Conservation (phyloP, 1,140 invertebrate species). For the Saccostrea cuccullata region DNA sequence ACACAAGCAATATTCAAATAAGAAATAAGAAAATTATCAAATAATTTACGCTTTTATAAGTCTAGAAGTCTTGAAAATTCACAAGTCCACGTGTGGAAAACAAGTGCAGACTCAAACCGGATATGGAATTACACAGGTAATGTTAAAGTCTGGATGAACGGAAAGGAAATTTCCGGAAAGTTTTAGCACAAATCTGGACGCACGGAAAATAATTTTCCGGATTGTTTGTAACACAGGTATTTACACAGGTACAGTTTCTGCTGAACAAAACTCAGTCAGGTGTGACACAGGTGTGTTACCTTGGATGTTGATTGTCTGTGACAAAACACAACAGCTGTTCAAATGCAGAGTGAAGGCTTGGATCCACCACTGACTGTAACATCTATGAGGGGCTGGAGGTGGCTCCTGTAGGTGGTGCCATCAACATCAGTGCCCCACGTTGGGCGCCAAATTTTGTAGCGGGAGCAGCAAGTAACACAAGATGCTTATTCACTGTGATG, state of each 20-base stretch:
- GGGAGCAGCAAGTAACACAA: too few relatives aligned
- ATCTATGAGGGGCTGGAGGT: neutral
- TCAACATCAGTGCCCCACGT: neutral
- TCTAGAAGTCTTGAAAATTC: neutral
- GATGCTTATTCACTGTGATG: too few relatives aligned
- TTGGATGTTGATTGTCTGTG: neutral
- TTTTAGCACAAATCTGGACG: neutral
- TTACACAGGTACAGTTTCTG: neutral
- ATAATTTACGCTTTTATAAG: neutral
- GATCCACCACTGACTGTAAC: neutral
- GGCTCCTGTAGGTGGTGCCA: neutral
- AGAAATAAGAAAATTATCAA: neutral
- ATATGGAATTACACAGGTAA: neutral
- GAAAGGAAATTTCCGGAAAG: neutral
- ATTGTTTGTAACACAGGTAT: neutral
- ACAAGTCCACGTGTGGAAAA: neutral
- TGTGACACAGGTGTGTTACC: neutral
- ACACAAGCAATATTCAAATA: neutral
- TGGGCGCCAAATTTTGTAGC: neutral
- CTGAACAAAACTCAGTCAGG: neutral
- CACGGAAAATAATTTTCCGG: neutral
- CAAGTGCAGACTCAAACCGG: neutral
- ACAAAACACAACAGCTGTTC: neutral
- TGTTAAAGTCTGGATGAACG: neutral
- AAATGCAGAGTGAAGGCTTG: neutral